Conservation (phyloP, 2,797 vertebrate species). For the Lacerta bilineata region DNA sequence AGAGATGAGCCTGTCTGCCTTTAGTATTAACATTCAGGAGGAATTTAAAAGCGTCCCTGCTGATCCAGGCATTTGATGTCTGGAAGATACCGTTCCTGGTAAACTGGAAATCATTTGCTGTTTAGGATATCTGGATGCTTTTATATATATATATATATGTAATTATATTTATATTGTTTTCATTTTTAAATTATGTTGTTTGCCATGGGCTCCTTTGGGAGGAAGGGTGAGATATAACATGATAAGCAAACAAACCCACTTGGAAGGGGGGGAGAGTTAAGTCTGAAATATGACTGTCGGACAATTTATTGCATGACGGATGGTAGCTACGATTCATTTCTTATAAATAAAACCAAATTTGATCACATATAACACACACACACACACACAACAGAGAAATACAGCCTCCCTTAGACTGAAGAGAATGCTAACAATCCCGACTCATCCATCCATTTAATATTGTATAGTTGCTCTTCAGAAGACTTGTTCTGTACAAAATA, state of each 20-base stretch:
- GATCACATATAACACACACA: not conserved
- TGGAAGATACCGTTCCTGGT: no score
- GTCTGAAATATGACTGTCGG: not conserved
- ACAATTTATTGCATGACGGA: not conserved
- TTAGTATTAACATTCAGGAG: no score
- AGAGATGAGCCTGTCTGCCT: no score
- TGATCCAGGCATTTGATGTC: no score
- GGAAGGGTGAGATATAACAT: no score
- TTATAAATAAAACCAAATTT: not conserved
- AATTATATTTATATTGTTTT: no score
- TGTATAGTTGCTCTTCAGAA: not conserved
- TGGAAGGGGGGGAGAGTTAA: not conserved
- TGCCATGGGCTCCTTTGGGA: no score
- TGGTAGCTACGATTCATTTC: not conserved
- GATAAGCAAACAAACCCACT: not conserved
- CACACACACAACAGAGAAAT: not conserved
- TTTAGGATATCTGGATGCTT: no score
- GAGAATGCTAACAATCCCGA: rapidly evolving
- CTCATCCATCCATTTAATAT: not conserved
- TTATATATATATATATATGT: no score
- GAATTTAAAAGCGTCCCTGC: no score
- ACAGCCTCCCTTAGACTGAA: not conserved
- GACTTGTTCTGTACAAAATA: not conserved
- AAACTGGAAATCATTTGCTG: no score
- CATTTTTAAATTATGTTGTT: no score